phyloP scores from a whole-genome alignment of 2,797 vertebrate genomes.

The Xerus rutilus region DNA sequence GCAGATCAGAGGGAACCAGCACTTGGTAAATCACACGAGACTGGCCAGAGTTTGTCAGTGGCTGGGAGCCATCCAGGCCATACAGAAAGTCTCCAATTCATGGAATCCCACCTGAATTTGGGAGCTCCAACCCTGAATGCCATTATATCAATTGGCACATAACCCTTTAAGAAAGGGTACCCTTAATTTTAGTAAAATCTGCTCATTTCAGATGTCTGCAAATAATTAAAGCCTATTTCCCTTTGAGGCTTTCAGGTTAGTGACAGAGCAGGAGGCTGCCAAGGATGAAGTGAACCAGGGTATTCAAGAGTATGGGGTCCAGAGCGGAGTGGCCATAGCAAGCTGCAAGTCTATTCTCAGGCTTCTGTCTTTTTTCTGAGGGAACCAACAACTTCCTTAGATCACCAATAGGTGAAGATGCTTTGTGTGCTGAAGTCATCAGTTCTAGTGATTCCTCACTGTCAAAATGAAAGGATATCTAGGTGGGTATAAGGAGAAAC shows the following conservation, averaged over 20 bases:
- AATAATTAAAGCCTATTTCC: neutral
- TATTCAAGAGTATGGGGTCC: neutral
- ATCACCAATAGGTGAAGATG: neutral
- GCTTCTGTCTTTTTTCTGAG: too few relatives aligned
- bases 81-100: neutral
- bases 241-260: neutral
- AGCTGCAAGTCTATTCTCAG: neutral
- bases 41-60: neutral
- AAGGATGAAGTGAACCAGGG: neutral
- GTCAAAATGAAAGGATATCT: neutral
- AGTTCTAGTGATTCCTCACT: slow-evolving; percentile 14
- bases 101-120: neutral
- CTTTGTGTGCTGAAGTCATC: neutral
- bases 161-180: neutral
- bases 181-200: slow-evolving; percentile 8
- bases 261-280: neutral
- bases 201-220: neutral
- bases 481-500: neutral
- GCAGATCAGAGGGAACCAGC: neutral
- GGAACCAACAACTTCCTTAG: neutral
- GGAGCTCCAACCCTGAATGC: neutral
- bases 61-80: too few relatives aligned
- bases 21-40: neutral
- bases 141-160: neutral
- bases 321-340: neutral